These are phyloP conservation scores for Helarctos malayanus DNA, from an alignment of 2,797 vertebrate species.

Conservation along the genomic window DNA sequence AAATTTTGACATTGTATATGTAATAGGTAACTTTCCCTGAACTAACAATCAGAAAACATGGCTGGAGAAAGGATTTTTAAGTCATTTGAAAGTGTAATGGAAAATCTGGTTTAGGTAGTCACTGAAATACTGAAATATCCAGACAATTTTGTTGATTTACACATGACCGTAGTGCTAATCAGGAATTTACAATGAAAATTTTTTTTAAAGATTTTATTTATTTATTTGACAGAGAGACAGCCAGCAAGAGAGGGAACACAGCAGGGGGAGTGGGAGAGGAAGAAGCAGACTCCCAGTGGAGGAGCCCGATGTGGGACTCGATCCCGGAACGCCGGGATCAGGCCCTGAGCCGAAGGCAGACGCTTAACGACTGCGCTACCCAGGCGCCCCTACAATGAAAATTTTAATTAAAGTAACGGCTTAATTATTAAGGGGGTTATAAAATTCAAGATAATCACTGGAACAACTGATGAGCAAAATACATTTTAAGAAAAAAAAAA, in stretches of 20 bases:
- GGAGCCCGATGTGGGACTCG: too few relatives aligned
- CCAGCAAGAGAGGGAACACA: too few relatives aligned
- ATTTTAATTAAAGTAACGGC: not conserved
- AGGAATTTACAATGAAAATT: slow-evolving; percentile 1
- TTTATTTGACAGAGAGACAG: too few relatives aligned
- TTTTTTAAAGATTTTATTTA: too few relatives aligned
- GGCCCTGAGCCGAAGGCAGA: too few relatives aligned
- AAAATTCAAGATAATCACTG: slow-evolving; percentile 41
- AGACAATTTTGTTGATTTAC: slow-evolving; percentile 27
- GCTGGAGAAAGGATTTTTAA: not conserved
- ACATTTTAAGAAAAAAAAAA: not conserved
- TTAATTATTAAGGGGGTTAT: not conserved
- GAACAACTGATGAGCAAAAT: not conserved
- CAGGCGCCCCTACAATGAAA: not conserved
- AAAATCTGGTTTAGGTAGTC: not conserved
- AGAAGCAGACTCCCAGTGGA: too few relatives aligned
- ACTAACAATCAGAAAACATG: slow-evolving; percentile 4
- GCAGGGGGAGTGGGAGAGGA: too few relatives aligned
- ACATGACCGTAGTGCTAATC: not conserved
- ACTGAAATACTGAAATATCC: slow-evolving; percentile 2
- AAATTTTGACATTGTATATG: not conserved
- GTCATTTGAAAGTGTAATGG: not conserved
- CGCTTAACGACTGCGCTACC: too few relatives aligned
- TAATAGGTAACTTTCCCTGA: not conserved
- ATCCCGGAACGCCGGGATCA: too few relatives aligned